These are phyloP conservation scores for Gulo gulo DNA, from an alignment of 2,113 vertebrate species.

Conservation along the genomic window DNA sequence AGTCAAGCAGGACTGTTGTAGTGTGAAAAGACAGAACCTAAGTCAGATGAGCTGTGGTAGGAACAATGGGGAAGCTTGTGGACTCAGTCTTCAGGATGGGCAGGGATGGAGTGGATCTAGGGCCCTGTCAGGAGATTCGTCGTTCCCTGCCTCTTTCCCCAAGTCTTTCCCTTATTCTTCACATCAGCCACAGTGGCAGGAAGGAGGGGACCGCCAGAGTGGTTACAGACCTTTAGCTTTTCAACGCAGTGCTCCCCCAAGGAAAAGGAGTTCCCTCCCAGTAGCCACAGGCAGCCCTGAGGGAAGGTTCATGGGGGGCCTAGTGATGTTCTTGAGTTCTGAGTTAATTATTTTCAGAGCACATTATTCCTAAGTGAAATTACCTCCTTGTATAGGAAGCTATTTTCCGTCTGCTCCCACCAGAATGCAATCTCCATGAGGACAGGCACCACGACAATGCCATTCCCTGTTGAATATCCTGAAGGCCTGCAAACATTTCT, in stretches of 20 bases:
- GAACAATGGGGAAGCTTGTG: rapidly evolving
- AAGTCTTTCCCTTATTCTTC: neutral
- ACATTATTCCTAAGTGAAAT: neutral
- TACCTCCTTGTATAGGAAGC: neutral
- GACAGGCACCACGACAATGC: neutral
- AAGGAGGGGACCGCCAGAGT: neutral
- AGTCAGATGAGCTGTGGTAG: neutral
- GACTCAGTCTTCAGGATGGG: neutral
- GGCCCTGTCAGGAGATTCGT: neutral
- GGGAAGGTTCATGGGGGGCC: neutral
- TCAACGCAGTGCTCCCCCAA: neutral
- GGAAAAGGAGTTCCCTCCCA: neutral
- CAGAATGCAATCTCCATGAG: neutral
- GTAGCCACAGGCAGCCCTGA: neutral
- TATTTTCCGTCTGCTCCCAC: neutral
- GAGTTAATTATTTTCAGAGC: neutral
- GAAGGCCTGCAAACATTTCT: neutral
- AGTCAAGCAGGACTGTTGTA: neutral
- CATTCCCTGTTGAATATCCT: neutral
- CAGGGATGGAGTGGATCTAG: too few relatives aligned
- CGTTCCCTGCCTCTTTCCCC: neutral
- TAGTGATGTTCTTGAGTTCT: neutral
- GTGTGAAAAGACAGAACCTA: neutral
- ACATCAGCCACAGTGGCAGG: neutral
- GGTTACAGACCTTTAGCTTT: neutral